These are phyloP conservation scores for Saturnia japonica DNA, from an alignment of 2,888 invertebrate genomes.

Conservation along the genomic window DNA sequence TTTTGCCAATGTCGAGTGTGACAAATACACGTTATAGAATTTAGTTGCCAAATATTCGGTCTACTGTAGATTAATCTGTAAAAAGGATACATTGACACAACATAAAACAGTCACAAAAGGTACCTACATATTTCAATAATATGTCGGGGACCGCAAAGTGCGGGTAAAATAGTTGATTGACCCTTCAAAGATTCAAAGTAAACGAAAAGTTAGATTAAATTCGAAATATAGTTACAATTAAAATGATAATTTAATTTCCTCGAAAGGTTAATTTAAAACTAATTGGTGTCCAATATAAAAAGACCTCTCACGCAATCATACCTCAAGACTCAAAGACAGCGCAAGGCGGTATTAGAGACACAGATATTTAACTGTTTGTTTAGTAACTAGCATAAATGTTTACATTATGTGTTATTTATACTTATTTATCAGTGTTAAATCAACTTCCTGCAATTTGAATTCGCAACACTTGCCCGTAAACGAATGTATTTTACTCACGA, in stretches of 20 bases:
- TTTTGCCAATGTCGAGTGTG: too few species aligned
- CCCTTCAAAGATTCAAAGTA: too few species aligned
- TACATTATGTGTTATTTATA: too few species aligned
- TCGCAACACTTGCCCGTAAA: constrained; percentile 44
- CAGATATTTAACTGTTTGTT: background rate
- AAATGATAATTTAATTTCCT: constrained; percentile 8
- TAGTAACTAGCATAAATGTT: constrained; percentile 7
- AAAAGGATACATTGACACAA: too few species aligned
- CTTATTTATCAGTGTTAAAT: constrained; percentile 23
- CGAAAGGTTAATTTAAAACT: background rate
- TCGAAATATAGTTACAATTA: constrained; percentile 29
- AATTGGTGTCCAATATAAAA: constrained; percentile 12
- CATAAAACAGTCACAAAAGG: too few species aligned
- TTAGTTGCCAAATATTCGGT: too few species aligned
- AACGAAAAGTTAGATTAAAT: constrained; percentile 26
- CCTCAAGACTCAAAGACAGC: background rate
- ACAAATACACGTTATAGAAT: too few species aligned
- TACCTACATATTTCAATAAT: too few species aligned
- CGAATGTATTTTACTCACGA: constrained; percentile 52
- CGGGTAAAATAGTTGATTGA: too few species aligned
- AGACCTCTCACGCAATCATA: background rate
- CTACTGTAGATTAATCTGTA: too few species aligned
- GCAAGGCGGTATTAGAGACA: background rate
- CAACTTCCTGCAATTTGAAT: constrained; percentile 40
- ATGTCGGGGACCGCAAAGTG: too few species aligned